These are phyloP conservation scores for Malacoraja senta DNA, from an alignment of 2,797 vertebrate genomes.

Conservation along the genomic window DNA sequence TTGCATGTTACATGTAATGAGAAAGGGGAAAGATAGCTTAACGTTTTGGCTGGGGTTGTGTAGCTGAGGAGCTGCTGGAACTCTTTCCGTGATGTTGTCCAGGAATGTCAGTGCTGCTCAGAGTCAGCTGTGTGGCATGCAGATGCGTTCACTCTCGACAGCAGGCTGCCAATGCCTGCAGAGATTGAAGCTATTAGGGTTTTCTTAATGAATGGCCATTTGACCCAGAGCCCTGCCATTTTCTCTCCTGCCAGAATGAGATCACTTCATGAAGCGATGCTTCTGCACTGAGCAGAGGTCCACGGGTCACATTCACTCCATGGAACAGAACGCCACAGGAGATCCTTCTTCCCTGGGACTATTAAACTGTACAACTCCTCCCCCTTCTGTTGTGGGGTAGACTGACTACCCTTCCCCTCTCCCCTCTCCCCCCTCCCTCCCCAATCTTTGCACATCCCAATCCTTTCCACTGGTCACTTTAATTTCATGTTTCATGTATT, in stretches of 20 bases:
- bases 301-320: no score
- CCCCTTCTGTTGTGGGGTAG: no score
- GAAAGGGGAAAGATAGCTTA: conserved; percentile 6
- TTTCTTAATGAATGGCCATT: not conserved
- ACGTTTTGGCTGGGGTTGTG: not conserved
- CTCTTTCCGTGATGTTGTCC: not conserved
- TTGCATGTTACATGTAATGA: not conserved
- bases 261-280: not conserved
- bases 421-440: no score
- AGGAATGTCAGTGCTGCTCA: not conserved
- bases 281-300: not conserved
- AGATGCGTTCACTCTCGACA: not conserved
- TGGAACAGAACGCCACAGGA: no score
- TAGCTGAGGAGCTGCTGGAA: not conserved
- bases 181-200: not conserved
- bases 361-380: no score
- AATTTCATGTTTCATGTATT: no score
- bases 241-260: not conserved
- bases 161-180: not conserved
- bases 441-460: no score
- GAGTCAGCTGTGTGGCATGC: not conserved
- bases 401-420: no score
- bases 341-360: no score
- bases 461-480: no score
- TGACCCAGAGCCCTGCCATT: not conserved